phyloP scores from a whole-genome alignment of 2,113 vertebrate species.

The Otolemur garnettii region DNA sequence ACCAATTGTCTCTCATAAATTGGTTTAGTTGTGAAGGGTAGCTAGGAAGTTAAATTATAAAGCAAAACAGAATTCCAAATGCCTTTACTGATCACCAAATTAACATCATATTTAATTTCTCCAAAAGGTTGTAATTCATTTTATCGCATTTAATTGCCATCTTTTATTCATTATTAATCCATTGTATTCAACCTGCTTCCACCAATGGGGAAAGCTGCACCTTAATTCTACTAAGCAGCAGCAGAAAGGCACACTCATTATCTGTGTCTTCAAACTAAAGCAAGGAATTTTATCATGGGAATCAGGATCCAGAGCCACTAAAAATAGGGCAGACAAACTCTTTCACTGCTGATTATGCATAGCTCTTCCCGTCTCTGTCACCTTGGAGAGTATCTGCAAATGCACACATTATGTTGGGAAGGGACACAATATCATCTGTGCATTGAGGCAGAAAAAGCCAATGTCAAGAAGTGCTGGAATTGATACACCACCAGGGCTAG shows the following conservation, averaged over 20 bases:
- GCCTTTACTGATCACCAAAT: constrained; percentile 71
- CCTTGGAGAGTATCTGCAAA: background rate
- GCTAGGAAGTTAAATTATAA: constrained; percentile 69
- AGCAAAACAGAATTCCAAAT: constrained; percentile 66
- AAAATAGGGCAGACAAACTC: background rate
- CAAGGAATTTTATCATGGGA: constrained; percentile 30
- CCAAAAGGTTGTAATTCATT: constrained; percentile 73
- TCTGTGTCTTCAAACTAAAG: constrained; percentile 50
- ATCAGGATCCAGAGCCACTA: background rate
- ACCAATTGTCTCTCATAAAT: constrained; percentile 63
- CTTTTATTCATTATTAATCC: constrained; percentile 73
- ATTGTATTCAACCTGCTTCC: constrained; percentile 46
- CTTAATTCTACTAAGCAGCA: constrained; percentile 41
- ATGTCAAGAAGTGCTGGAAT: background rate
- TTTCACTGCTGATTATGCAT: background rate
- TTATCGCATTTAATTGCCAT: constrained; percentile 64
- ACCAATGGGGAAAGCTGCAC: constrained; percentile 65
- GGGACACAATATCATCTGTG: background rate
- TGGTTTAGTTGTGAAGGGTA: constrained; percentile 47
- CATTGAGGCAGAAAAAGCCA: background rate
- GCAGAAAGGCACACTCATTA: constrained; percentile 1
- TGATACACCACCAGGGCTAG: background rate
- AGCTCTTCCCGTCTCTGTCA: background rate
- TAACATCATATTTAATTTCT: constrained; percentile 71
- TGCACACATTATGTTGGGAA: background rate